These are phyloP conservation scores for Sternarchorhynchus goeldii DNA, from an alignment of 2,797 vertebrate species.

Conservation along the genomic window DNA sequence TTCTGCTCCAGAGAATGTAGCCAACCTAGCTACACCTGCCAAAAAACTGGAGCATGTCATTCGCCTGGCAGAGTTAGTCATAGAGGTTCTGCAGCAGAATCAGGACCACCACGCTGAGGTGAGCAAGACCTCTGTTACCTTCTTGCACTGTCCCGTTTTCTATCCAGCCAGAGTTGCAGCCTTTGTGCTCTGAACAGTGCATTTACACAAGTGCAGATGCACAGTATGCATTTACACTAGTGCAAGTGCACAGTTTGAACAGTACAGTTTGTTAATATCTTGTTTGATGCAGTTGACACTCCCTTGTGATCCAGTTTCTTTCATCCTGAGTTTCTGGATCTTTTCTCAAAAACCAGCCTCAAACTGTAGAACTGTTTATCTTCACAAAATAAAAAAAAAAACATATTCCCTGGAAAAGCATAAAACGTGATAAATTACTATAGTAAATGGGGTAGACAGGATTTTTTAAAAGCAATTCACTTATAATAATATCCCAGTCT, in stretches of 20 bases:
- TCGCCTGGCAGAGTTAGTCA: constrained; percentile 97
- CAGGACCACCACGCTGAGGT: constrained; percentile 99
- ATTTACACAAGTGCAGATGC: not conserved
- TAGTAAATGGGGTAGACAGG: constrained; percentile 22
- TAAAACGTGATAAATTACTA: constrained; percentile 14
- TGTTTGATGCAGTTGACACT: constrained; percentile 26
- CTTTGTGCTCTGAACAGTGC: constrained; percentile 20
- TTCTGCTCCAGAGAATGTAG: constrained; percentile 99
- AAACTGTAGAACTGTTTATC: constrained; percentile 30
- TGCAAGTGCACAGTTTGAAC: constrained; percentile 9
- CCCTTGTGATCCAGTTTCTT: constrained; percentile 25
- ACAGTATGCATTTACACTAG: too few species aligned
- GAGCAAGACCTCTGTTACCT: constrained; percentile 73
- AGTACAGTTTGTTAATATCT: constrained; percentile 29
- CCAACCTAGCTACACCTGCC: constrained; percentile 98
- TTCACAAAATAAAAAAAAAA: constrained; percentile 23
- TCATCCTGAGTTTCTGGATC: constrained; percentile 50
- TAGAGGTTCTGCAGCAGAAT: constrained; percentile 99
- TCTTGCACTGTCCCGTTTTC: constrained; percentile 1
- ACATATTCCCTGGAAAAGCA: constrained; percentile 18
- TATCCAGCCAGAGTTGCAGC: constrained; percentile 4
- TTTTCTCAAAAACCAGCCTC: constrained; percentile 24
- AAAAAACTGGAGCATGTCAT: constrained; percentile 99
- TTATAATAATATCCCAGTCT: constrained; percentile 39
- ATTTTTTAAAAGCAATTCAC: constrained; percentile 5